Evolutionary conservation across 2,113 vertebrate genomes (phyloP).

Genomic region (Seriola quinqueradiata): DNA sequence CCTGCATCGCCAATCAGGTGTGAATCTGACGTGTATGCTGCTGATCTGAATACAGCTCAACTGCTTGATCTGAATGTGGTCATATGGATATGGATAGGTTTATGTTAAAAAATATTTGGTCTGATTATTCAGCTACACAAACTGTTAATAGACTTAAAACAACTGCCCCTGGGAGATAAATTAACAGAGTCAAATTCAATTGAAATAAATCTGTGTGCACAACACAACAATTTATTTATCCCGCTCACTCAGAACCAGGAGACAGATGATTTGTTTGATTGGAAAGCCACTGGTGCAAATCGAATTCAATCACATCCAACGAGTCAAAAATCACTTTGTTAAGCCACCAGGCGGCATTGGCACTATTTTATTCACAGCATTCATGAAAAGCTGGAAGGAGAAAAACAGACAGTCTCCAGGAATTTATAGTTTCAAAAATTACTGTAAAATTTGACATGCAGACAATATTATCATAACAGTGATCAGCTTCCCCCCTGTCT

Average conservation of each 20-base stretch:
- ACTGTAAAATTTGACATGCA: slow-evolving; percentile 26
- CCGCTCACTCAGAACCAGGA: slow-evolving; percentile 32
- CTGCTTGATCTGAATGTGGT: background rate
- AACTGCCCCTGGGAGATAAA: slow-evolving; percentile 20
- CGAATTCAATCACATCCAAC: slow-evolving; percentile 59
- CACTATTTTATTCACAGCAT: slow-evolving; percentile 43
- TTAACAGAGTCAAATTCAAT: slow-evolving; percentile 52
- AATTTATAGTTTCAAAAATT: slow-evolving; percentile 27
- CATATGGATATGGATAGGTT: background rate
- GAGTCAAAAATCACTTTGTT: slow-evolving; percentile 47
- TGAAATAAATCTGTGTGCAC: slow-evolving; percentile 59
- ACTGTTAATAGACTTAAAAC: slow-evolving; percentile 54
- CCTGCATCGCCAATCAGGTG: background rate
- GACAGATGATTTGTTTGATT: slow-evolving; percentile 67
- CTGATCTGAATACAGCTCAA: background rate
- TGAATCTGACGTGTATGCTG: background rate
- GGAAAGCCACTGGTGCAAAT: slow-evolving; percentile 58
- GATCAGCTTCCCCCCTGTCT: slow-evolving; percentile 7
- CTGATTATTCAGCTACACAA: slow-evolving; percentile 23
- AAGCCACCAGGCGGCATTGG: slow-evolving; percentile 20
- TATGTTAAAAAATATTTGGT: slow-evolving; percentile 18
- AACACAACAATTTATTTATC: slow-evolving; percentile 41
- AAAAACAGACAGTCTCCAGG: background rate
- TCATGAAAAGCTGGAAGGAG: background rate
- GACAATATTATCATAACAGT: slow-evolving; percentile 21